These are phyloP conservation scores for Phalacrocorax carbo DNA, from an alignment of 2,113 vertebrate genomes.

Conservation along the genomic window DNA sequence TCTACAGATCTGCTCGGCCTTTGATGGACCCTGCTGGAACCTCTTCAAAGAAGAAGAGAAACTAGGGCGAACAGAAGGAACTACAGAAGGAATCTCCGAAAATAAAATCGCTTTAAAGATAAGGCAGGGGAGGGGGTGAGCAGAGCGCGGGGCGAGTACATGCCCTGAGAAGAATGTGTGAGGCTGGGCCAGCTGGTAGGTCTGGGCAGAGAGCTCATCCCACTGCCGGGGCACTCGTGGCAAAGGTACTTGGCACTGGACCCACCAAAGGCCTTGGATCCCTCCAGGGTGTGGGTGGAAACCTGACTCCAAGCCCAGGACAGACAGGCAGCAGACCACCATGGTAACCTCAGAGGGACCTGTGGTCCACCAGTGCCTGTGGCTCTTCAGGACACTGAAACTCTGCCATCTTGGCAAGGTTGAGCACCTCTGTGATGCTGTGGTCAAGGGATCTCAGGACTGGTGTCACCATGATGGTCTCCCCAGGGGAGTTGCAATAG, in stretches of 20 bases:
- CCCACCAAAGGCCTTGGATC: not conserved
- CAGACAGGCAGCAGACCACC: not conserved
- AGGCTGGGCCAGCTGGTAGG: conserved; percentile 55
- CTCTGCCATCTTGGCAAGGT: not conserved
- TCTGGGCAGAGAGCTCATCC: not conserved
- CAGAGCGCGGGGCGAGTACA: not conserved
- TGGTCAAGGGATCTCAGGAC: not conserved
- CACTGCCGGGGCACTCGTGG: not conserved
- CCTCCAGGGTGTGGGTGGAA: conserved; percentile 49
- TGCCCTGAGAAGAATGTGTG: conserved; percentile 61
- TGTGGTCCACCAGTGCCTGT: not conserved
- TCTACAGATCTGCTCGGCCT: not conserved
- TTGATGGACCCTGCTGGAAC: conserved; percentile 58
- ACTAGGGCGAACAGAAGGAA: conserved; percentile 41
- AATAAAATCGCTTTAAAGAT: conserved; percentile 61
- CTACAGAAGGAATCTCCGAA: conserved; percentile 55
- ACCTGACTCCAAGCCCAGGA: not conserved
- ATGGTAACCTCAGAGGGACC: not conserved
- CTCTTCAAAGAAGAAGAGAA: conserved; percentile 47
- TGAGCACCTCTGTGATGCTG: not conserved
- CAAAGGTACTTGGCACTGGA: conserved; percentile 49
- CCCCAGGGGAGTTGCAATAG: not conserved
- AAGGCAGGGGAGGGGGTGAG: conserved; percentile 53
- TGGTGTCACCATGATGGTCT: not conserved
- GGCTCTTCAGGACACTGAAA: not conserved